These are phyloP conservation scores for Mustela nigripes DNA, from an alignment of 2,113 vertebrate species.

Conservation along the genomic window DNA sequence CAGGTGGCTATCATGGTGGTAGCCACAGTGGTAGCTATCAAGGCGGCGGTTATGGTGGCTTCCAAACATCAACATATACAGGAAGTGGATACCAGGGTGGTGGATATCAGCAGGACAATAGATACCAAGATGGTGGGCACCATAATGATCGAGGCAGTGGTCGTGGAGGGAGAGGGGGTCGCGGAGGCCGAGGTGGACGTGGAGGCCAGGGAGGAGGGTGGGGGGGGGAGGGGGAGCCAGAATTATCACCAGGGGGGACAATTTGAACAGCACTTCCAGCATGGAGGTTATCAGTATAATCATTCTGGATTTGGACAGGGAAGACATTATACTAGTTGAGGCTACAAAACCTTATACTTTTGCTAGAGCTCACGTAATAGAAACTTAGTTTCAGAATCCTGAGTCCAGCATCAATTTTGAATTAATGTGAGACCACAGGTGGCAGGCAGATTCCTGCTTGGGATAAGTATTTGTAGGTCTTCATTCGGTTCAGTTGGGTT, in stretches of 20 bases:
- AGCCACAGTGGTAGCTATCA: constrained; percentile 89
- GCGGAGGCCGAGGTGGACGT: constrained; percentile 88
- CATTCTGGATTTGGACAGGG: constrained; percentile 97
- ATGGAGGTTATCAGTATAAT: constrained; percentile 98
- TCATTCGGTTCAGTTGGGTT: constrained; percentile 60
- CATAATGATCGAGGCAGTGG: constrained; percentile 89
- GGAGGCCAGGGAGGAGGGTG: constrained; percentile 93
- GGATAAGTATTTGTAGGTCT: constrained; percentile 62
- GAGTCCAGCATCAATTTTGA: constrained; percentile 77
- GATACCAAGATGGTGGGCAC: constrained; percentile 93
- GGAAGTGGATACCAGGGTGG: constrained; percentile 90
- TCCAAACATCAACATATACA: constrained; percentile 87
- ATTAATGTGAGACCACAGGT: constrained; percentile 73
- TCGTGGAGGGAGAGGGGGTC: constrained; percentile 89
- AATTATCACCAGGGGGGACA: constrained; percentile 97
- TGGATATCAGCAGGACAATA: constrained; percentile 91
- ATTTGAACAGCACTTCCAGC: constrained; percentile 99
- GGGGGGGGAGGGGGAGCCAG: constrained; percentile 94
- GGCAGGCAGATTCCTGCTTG: constrained; percentile 74
- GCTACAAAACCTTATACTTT: constrained; percentile 80
- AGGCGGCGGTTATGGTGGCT: constrained; percentile 89
- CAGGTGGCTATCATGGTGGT: constrained; percentile 87
- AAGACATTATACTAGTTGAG: constrained; percentile 97
- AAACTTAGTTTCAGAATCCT: constrained; percentile 82
- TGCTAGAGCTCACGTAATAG: constrained; percentile 90